Conservation (phyloP, 2,113 vertebrate genomes). For the Hipposideros armiger region DNA sequence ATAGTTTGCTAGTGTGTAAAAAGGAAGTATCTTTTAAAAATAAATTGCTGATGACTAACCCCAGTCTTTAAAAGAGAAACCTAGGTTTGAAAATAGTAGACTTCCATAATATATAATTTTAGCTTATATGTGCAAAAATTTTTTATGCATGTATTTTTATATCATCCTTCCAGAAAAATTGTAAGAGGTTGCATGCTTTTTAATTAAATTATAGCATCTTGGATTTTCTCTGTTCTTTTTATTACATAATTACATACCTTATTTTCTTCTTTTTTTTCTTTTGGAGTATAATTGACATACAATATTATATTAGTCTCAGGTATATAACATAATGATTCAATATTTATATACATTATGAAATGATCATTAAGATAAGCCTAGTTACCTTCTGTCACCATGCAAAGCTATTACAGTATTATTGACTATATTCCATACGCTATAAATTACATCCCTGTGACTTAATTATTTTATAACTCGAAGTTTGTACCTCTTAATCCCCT, state of each 20-base stretch:
- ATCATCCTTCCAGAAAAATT: not conserved
- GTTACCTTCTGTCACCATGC: not conserved
- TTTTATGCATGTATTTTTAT: not conserved
- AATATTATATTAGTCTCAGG: not conserved
- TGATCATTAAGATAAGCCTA: not conserved
- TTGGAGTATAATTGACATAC: not conserved
- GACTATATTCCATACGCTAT: not conserved
- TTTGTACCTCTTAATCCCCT: not conserved
- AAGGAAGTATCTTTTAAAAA: slow-evolving; percentile 28
- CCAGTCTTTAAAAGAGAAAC: not conserved
- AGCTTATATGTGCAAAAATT: not conserved
- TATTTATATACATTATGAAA: not conserved
- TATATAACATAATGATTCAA: not conserved
- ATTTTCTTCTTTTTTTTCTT: not conserved
- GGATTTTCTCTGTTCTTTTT: not conserved
- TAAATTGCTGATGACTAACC: not conserved
- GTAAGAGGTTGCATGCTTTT: not conserved
- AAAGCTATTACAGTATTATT: not conserved
- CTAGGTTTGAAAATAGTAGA: not conserved
- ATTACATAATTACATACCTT: not conserved
- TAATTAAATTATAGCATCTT: not conserved
- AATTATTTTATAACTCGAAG: not conserved
- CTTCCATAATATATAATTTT: not conserved
- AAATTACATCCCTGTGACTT: not conserved
- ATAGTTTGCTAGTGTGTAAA: not conserved